Base-by-base conservation (phyloP, 2,113 vertebrate species). In the Percina caprodes region DNA sequence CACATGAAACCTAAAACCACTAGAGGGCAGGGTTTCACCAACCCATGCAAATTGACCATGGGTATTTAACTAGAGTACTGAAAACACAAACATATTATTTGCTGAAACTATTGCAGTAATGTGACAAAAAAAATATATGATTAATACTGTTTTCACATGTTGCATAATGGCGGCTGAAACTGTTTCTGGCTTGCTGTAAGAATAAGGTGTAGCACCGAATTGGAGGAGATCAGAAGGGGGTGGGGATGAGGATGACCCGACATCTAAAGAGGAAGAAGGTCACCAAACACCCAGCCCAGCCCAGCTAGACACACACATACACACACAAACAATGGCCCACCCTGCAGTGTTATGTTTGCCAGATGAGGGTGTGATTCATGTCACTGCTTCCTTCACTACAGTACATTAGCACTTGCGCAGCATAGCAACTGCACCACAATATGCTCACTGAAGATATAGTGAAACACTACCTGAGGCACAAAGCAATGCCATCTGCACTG, bases 361-460 rank as follows among this genome's bases (percentile, higher is more conserved):
- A 92, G 85, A 92, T 86, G 88, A 92, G 91, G 91, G 88, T 79
- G 90, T 91, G 89, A 91, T 89, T 60, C 91, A 90, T 87, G 89
- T 92, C 90, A 87, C 73, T 59, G 75, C 84, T 91, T 82, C 83
- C 74, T 86, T 84, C 80, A 85, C 69, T 86, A 79, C 82, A 85
- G 65, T 86, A 79, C 87, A 70, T 78, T 70, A 76, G 88, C 75
- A 77, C 81, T 82, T 59, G 73, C 26, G 35, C 51, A 83, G 74
- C 83, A 62, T 73, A 88, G 85, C 74, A 88, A 86, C 80, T 61
- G 13, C 59, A 66, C 24, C 52, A 52, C 61, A 82, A 80, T 73
- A 77, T 67, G 54, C 73, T 71, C 39, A 7, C 23, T 35, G 60
- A 69, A 51, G 79, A 86, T 55, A 74, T 77, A 56, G 45, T 77